Conservation (phyloP, 2,113 vertebrate genomes). For the Leptosomus discolor region DNA sequence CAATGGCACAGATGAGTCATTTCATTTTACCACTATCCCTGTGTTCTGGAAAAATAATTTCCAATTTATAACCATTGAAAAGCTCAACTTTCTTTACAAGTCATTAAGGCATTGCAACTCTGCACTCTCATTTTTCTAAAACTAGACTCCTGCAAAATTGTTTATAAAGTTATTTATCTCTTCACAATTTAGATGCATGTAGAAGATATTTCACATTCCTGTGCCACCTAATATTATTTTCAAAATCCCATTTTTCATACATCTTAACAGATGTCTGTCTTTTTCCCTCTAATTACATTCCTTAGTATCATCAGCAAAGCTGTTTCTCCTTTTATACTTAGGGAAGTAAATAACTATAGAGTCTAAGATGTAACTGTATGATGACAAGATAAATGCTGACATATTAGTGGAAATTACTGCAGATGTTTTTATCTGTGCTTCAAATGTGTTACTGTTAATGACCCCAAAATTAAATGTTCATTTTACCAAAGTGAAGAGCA, state of each 20-base stretch:
- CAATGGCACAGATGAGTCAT: neutral
- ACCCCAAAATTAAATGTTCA: neutral
- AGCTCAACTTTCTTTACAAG: neutral
- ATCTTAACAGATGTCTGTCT: neutral
- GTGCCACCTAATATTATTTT: neutral
- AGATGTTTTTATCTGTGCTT: neutral
- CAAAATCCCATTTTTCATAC: neutral
- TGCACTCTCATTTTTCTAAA: neutral
- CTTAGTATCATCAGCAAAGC: neutral
- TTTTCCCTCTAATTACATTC: neutral
- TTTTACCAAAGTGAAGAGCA: neutral
- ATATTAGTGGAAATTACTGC: slow-evolving; percentile 9
- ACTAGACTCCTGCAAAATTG: neutral
- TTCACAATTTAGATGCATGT: neutral
- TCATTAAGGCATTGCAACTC: neutral
- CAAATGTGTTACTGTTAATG: neutral
- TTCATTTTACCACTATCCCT: neutral
- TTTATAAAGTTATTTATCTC: neutral
- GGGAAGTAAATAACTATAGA: neutral
- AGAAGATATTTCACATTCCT: neutral
- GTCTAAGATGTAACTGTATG: neutral
- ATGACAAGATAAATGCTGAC: neutral
- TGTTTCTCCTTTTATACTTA: neutral
- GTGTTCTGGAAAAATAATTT: neutral
- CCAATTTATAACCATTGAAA: neutral